These are phyloP conservation scores for Denticeps clupeoides DNA, from an alignment of 2,797 vertebrate genomes.

Conservation along the genomic window DNA sequence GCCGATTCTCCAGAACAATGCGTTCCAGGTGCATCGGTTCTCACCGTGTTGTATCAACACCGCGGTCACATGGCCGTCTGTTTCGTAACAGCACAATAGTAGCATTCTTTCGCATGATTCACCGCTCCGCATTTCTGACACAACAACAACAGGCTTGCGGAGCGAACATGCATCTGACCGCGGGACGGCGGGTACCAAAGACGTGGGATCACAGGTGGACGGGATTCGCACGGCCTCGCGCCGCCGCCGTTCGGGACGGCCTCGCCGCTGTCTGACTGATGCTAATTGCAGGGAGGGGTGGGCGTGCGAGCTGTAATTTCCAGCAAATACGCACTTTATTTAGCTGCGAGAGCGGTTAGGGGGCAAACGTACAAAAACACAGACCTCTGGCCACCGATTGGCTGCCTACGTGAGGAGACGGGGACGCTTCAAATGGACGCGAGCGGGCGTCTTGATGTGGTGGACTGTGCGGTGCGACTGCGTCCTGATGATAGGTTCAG, in stretches of 20 bases:
- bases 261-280: conserved; percentile 55
- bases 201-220: too few species aligned
- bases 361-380: conserved; percentile 48
- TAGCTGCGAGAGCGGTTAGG: conserved; percentile 59
- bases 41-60: too few species aligned
- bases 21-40: too few species aligned
- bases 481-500: conserved; percentile 62
- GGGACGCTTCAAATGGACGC: conserved; percentile 61
- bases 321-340: conserved; percentile 63
- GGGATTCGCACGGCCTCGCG: conserved; percentile 12
- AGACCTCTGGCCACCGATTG: conserved; percentile 46
- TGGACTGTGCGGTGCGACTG: conserved; percentile 39
- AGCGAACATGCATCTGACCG: too few species aligned
- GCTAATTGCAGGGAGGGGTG: conserved; percentile 63
- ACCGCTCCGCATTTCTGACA: too few species aligned
- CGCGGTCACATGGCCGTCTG: too few species aligned
- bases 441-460: conserved; percentile 64
- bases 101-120: too few species aligned
- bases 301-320: conserved; percentile 62
- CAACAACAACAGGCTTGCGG: too few species aligned
- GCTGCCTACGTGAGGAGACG: conserved; percentile 56
- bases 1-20: too few species aligned
- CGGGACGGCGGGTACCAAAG: too few species aligned
- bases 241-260: conserved; percentile 48
- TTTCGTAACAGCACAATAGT: too few species aligned